Percentiles rank a stretch among this genome's conserved stretches.
These are phyloP conservation scores for Girardinus metallicus DNA, from an alignment of 2,797 vertebrate species.

Conservation along the genomic window DNA sequence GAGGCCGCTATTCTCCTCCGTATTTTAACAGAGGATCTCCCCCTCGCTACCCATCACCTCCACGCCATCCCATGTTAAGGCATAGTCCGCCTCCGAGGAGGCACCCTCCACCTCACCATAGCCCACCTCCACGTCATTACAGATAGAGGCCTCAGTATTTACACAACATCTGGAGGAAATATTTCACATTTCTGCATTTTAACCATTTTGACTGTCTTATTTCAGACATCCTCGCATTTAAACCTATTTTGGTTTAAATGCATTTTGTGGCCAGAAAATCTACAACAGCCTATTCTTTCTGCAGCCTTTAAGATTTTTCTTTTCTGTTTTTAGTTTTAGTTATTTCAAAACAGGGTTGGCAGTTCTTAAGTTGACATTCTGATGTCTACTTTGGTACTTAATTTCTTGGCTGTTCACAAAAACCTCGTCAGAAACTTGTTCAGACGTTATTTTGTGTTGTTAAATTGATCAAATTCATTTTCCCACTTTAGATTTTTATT, in stretches of 20 bases:
- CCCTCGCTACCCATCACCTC: constrained; percentile 89
- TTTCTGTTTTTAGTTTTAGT: constrained; percentile 10
- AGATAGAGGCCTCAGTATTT: constrained; percentile 63
- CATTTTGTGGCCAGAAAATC: constrained; percentile 76
- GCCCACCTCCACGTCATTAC: constrained; percentile 84
- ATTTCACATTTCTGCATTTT: constrained; percentile 61
- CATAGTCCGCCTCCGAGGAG: constrained; percentile 82
- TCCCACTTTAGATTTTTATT: constrained; percentile 27
- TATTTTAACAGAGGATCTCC: constrained; percentile 90
- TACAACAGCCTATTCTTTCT: constrained; percentile 37
- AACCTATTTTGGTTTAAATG: constrained; percentile 65
- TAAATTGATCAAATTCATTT: constrained; percentile 7
- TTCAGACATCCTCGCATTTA: constrained; percentile 40
- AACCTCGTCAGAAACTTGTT: constrained; percentile 5
- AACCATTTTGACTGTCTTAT: constrained; percentile 26
- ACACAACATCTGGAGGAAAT: constrained; percentile 31
- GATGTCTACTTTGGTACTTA: constrained; percentile 33
- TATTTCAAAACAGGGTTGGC: constrained; percentile 7
- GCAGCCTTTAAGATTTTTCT: constrained; percentile 54
- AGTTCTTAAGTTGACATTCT: constrained; percentile 14
- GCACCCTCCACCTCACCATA: constrained; percentile 73
- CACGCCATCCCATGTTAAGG: constrained; percentile 83
- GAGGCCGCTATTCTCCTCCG: constrained; percentile 90
- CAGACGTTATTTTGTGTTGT: neutral
- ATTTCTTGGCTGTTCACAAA: constrained; percentile 38